Base-by-base conservation (phyloP, 2,888 invertebrate species). In the Gibbula magus region DNA sequence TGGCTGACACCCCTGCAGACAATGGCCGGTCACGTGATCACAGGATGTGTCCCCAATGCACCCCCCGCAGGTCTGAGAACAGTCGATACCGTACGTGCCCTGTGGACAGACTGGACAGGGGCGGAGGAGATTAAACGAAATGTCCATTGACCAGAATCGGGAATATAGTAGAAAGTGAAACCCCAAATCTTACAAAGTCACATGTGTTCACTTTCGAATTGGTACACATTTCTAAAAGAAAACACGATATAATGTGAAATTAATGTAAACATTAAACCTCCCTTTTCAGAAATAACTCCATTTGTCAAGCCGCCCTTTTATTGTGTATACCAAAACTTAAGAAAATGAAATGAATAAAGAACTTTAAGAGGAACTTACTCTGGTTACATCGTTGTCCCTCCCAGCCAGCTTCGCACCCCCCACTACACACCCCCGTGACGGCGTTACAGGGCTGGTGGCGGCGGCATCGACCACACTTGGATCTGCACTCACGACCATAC, bases 401-500 rank as follows among this genome's bases (percentile, higher is more conserved):
- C 86, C 87, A 90, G 5, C 87, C 85, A 0, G 83, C 79, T 32
- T 86, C 80, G 79, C 89, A 91, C 1, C 90, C 90, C 5, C 84
- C 79, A 1, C 81, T 80, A 84, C 91, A 91, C n/a, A 82, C 82
- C 0, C 91, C 91, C 10, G 86, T 86, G 54, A 82, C 82, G 13
- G 81, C 79, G 76, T 90, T 85, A 86, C 91, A 91, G 8, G 75
- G 76, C 25, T 83, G 84, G 20, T 82, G 52, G 16, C 32, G 80
- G 0, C 32, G 70, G 81, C 90, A 91, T 77, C 89, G 87, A 4
- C 86, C 86, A 79, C 90, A 91, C 29, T 81, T 82, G 1, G 79
- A 67, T 18, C 56, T 67, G 79, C 90, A 91, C 79, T 88, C 87
- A 4, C 85, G 82, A 7, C 88, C 89, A 77, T 83, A 91, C 4